phyloP scores from a whole-genome alignment of 1,140 invertebrate genomes.

The Meteorus sp. region DNA sequence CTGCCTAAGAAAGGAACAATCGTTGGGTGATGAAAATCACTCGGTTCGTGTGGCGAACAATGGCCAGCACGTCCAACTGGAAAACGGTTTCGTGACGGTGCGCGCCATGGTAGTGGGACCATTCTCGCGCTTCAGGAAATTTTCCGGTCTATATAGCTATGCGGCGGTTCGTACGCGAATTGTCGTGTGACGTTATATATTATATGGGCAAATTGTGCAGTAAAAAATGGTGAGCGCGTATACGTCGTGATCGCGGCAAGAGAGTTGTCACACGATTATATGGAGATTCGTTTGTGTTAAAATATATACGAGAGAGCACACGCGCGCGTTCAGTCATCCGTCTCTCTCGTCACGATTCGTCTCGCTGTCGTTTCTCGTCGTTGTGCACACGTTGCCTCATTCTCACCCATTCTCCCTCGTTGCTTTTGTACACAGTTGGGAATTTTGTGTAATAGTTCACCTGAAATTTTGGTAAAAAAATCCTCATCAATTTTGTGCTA shows the following conservation, averaged over 20 bases:
- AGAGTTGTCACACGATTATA: not conserved
- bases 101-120: too few species aligned
- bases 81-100: not conserved
- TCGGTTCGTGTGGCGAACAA: constrained; percentile 25
- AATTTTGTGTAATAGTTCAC: too few species aligned
- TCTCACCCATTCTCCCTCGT: too few species aligned
- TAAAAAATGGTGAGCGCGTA: not conserved
- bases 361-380: too few species aligned
- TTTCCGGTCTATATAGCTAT: not conserved
- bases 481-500: too few species aligned
- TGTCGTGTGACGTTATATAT: not conserved
- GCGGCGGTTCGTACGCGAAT: not conserved
- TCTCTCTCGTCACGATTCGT: constrained; percentile 16
- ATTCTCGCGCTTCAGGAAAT: not conserved
- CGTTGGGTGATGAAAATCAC: constrained; percentile 47
- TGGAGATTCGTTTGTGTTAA: constrained; percentile 1
- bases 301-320: too few species aligned
- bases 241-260: not conserved
- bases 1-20: constrained; percentile 39
- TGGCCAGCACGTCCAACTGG: not conserved
- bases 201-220: not conserved
- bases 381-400: too few species aligned
- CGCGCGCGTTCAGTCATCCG: too few species aligned
- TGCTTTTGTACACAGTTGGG: too few species aligned
- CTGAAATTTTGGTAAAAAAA: too few species aligned